Base-by-base conservation (phyloP, 2,888 invertebrate species). In the Ormyrus pomaceus region DNA sequence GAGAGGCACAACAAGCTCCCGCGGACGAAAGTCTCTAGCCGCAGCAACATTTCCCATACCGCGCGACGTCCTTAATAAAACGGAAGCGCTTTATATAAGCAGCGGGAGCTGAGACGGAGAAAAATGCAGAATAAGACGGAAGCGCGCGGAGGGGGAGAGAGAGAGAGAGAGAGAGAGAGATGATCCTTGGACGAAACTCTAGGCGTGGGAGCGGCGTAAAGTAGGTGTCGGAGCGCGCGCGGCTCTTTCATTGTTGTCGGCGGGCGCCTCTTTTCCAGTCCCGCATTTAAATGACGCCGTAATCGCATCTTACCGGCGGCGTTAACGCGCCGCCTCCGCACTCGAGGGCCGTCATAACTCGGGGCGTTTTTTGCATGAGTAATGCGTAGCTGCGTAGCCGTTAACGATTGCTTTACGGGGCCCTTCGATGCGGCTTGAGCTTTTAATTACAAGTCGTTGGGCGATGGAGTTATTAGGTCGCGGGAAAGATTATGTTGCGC, bases 61-160 rank as follows among this genome's bases (percentile, higher is more conserved):
- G 6, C 10, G 10, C 46, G n/a, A 5, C 48, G 53, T 50, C 72
- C 56, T 74, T 70, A 70, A 74, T 70, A 74, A 79, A 79, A 74
- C 74, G 79, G 79, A 79, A 79, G 34, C 46, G 66, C 58, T 53
- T 79, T 73, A 62, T 68, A 62, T n/a, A 68, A 77, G 46, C 55
- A 68, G 51, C 6, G 8, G 19, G 51, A 34, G 51, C 19, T 1
- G 9, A 19, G 19, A 8, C 50, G 65, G 55, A 11, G 55, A 61
- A 61, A 62, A 77, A 64, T 70, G 50, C 56, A 13, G 58, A 70
- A 34, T 51, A 50, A 69, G 62, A 59, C 53, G 62, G 34, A 34
- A 34, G 2, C 46, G 13, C 8, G 2, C 2, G n/a, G 46, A 62
- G 45, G 53, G 48, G 66, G 59, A 59, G 66, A 46, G 59, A 10